Base-by-base conservation (phyloP, 2,888 invertebrate genomes). In the Drosophila rubida region DNA sequence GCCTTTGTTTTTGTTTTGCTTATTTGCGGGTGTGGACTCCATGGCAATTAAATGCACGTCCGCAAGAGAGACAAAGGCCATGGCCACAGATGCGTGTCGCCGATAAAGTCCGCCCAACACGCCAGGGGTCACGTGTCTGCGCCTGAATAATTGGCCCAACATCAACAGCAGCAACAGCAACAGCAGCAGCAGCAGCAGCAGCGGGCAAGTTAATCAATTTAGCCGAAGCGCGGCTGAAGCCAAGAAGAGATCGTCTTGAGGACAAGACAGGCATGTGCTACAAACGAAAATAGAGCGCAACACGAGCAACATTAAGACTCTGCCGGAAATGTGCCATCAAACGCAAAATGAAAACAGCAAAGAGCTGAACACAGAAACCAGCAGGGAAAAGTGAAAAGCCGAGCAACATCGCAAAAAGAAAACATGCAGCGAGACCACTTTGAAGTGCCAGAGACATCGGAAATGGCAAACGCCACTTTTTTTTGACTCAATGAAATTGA, bases 271-370 rank as follows among this genome's bases (percentile, higher is more conserved):
- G 32, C 32, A 48, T 49, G 49, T 22, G 35, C 46, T 41, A 42
- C 39, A 25, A 23, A 19, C 54, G 79, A 79, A 75, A 75, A 75
- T 75, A 75, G 80, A 79, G 76, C 76, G 58, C 50, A 69, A 75
- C 55, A 58, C 45, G n/a, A n/a, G n/a, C 70, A 75, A 75, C 75
- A 27, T 27, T 9, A 69, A 64, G 71, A 78, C 32, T 60, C 37
- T 65, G 75, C 75, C 75, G 75, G 75, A 75, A 75, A 75, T 79
- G 66, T 75, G 49, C 59, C 79, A 75, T 78, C 69, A 69, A 75
- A 74, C 53, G 72, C 71, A 51, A 62, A 70, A n/a, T n/a, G n/a
- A n/a, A 69, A 57, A 44, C 48, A n/a, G 22, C 16, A 44, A 25
- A 14, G 25, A 13, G 30, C 25, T 4, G 32, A 32, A 14, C 13